Base-by-base conservation (phyloP, 2,888 invertebrate species). In the Sinohyriopsis cumingii region DNA sequence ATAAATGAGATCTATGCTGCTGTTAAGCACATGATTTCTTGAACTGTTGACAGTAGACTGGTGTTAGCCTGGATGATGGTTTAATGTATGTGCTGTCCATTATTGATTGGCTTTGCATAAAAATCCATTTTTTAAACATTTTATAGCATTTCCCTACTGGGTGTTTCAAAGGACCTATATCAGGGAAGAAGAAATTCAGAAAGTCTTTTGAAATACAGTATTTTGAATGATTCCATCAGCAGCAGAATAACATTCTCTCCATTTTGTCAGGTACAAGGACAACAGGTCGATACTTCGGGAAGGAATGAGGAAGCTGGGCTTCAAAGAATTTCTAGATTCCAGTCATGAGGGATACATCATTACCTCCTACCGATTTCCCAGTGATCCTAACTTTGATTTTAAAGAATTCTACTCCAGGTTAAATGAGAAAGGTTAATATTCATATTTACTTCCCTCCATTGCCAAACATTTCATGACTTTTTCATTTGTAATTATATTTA, bases 221-320 rank as follows among this genome's bases (percentile, higher is more conserved):
- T 33, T 33, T 33, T 9, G 9, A 33, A 33, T 33, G 33, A 9
- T 12, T 22, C n/a, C n/a, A 12, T 57, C 57, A 19, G 3, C 4
- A 22, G 15, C 2, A 57, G 24, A 4, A 1, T 3, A 57, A 22
- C 5, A 61, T 55, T 54, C 24, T 54, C 54, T 56, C 24, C 20
- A 55, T 18, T 25, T 67, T 65, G 76, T 7, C 76, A 90, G 91
- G 68, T 91, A 91, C 74, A 72, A 82, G 71, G 78, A 87, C 68
- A 91, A 91, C 81, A 82, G 88, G 68, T 67, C 74, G 25, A 80
- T 91, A 28, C 65, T 91, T 28, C 82, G 86, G 65, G 80, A 85
- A 55, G 91, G 91, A 6, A 91, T 91, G 91, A 81, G 72, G 55
- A 76, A 82, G 63, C 76, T 91, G 59, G 91, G 91, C 7, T 91